phyloP scores from a whole-genome alignment of 2,113 vertebrate genomes.

The Physeter macrocephalus region DNA sequence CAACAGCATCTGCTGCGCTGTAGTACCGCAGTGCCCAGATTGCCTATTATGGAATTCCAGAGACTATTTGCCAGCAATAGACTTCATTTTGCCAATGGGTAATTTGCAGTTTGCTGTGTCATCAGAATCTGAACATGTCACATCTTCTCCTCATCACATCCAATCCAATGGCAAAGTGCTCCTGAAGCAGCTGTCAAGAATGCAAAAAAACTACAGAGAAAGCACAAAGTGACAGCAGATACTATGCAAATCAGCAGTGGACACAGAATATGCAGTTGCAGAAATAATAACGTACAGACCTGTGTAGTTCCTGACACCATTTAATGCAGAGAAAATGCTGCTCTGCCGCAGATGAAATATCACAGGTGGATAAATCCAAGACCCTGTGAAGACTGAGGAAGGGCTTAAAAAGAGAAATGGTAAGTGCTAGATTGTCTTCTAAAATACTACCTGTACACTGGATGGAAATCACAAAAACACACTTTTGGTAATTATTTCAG shows the following conservation, averaged over 20 bases:
- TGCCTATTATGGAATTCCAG: constrained; percentile 29
- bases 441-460: neutral
- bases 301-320: neutral
- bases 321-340: fast-evolving
- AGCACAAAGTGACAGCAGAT: constrained; percentile 20
- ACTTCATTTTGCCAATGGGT: constrained; percentile 41
- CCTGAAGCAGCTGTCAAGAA: constrained; percentile 42
- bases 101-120: constrained; percentile 64
- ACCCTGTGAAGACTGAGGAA: neutral
- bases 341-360: neutral
- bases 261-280: neutral
- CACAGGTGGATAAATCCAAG: neutral
- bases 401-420: constrained; percentile 16
- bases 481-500: neutral
- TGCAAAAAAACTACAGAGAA: neutral
- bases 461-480: neutral
- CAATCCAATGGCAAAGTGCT: constrained; percentile 20
- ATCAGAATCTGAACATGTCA: constrained; percentile 13
- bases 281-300: neutral
- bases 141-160: constrained; percentile 21
- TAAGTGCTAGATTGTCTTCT: neutral
- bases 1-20: constrained; percentile 55
- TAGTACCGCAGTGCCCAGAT: constrained; percentile 16
- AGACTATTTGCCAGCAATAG: constrained; percentile 36
- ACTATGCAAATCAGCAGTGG: constrained; percentile 57